Evolutionary conservation across 2,888 invertebrate species (phyloP).

Genomic region (Protophormia terraenovae): DNA sequence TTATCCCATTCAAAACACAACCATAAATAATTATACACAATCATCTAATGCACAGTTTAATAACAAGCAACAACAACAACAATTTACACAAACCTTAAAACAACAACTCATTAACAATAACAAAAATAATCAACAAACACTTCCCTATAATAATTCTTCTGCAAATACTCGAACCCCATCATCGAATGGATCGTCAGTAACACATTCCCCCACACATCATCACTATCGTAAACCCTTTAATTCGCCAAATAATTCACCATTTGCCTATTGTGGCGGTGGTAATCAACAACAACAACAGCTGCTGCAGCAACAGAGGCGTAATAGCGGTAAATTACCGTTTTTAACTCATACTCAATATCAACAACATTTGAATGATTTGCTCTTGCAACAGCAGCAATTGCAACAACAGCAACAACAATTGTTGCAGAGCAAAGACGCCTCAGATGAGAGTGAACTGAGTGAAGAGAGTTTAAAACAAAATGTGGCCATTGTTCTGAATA

Average conservation of each 20-base stretch:
- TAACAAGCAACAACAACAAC: constrained; percentile 50
- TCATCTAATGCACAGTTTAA: constrained; percentile 70
- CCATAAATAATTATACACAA: constrained; percentile 74
- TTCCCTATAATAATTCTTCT: constrained; percentile 69
- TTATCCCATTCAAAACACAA: constrained; percentile 62
- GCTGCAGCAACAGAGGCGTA: constrained; percentile 70
- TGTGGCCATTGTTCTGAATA: constrained; percentile 81
- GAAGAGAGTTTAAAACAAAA: constrained; percentile 81
- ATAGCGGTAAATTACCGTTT: constrained; percentile 71
- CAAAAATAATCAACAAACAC: constrained; percentile 73
- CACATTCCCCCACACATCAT: constrained; percentile 75
- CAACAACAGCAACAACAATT: constrained; percentile 75
- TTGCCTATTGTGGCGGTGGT: constrained; percentile 70
- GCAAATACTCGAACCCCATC: constrained; percentile 71
- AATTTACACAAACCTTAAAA: constrained; percentile 71
- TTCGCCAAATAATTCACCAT: constrained; percentile 79
- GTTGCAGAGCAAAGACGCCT: constrained; percentile 67
- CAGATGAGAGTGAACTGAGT: constrained; percentile 78
- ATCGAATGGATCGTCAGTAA: constrained; percentile 71
- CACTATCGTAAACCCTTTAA: constrained; percentile 78
- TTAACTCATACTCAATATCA: constrained; percentile 74
- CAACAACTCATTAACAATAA: constrained; percentile 72
- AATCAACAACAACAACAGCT: constrained; percentile 66
- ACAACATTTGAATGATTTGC: constrained; percentile 78
- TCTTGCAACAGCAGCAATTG: constrained; percentile 77